Evolutionary conservation across 2,888 invertebrate species (phyloP), one percentile per base, ranked within the genome.

Genomic region (Octodonta nipae): DNA sequence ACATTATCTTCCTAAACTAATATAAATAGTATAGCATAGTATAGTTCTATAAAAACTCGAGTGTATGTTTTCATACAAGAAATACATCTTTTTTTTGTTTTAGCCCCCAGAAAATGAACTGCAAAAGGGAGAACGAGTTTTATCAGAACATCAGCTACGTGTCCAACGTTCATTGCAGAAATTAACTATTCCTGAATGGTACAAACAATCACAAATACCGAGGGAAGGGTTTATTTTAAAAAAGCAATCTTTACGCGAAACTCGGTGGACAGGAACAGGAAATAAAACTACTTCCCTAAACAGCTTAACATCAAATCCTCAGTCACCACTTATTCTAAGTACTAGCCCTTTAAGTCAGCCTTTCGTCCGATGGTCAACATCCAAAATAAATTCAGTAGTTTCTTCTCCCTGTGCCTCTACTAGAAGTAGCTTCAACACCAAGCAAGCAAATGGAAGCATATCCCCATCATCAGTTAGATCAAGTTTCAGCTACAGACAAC

Each of bases 171-270:
- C 92, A 32, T 66, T 93, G 54, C 89, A 91, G 65, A 85, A 87
- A 56, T 77, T 93, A 50, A 86, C 89, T 66, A 81, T 93, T 42
- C 93, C 93, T 39, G 89, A 92, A 61, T 93, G 93, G 93, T 92
- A 78, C 67, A 78, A 78, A 42, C 56, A 57, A 34, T 77, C 77
- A 29, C 75, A 75, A 42, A 73, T 80, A 31, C 79, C 82, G 13
- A 71, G 75, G 38, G 79, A 80, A 61, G 83, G 84, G 33, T 86
- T 83, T 64, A 72, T 85, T 38, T 73, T 85, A 38, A 80, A 85
- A 51, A 85, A 85, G 35, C 46, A 65, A 73, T 32, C 55, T 34
- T 37, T 47, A 26, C 38, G 49, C 13, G 51, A 51, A 33, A 39
- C 46, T 33, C 43, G 71, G 68, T 49, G 66, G 67, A 46, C 67